Conservation (phyloP, 2,888 invertebrate species). For the Periphyllus acericola region DNA sequence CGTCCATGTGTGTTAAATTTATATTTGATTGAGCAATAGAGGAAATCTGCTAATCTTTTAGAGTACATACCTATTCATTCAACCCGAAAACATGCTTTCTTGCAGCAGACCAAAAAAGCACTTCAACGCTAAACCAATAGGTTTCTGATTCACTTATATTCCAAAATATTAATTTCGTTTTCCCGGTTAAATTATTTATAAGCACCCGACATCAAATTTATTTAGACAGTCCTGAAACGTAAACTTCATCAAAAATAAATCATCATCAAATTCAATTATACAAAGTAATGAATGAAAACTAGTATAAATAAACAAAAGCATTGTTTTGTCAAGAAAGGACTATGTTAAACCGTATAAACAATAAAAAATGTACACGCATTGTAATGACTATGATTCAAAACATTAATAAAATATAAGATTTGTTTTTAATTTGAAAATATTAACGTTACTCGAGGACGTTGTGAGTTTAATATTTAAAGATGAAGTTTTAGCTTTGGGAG, state of each 20-base stretch:
- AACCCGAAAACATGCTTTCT: background rate
- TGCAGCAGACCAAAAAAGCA: background rate
- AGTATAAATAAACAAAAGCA: background rate
- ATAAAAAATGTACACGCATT: background rate
- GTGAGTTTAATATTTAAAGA: background rate
- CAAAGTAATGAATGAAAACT: background rate
- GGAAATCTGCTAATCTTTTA: background rate
- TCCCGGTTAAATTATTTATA: background rate
- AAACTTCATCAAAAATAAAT: background rate
- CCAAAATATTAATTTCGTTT: background rate
- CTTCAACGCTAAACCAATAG: background rate
- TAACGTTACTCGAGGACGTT: background rate
- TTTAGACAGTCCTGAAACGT: background rate
- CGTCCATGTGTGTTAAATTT: too few relatives aligned
- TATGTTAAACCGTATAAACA: background rate
- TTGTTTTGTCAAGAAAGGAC: background rate
- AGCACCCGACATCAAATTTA: background rate
- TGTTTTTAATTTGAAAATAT: conserved; percentile 11
- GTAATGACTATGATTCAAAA: background rate
- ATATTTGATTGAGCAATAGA: background rate
- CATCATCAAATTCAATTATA: background rate
- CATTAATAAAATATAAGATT: background rate
- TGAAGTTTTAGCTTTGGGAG: background rate
- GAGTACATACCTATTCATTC: background rate
- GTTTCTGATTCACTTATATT: background rate